Conservation (phyloP, 2,888 invertebrate species). For the Xanthia togata region DNA sequence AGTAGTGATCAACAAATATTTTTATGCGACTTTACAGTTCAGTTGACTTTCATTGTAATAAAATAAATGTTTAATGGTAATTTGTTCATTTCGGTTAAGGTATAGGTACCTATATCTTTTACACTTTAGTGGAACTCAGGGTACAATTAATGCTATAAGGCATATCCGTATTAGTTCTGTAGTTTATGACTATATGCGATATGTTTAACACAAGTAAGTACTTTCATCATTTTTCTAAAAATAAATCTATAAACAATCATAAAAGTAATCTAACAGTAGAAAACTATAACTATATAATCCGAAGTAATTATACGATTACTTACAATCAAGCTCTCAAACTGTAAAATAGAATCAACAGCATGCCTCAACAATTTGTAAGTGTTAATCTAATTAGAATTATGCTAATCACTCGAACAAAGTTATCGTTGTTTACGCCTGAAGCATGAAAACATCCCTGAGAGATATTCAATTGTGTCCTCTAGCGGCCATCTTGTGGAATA, state of each 20-base stretch:
- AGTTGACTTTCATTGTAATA: slow-evolving; percentile 23
- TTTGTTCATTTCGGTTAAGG: not conserved
- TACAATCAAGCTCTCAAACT: slow-evolving; percentile 4
- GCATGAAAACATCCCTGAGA: not conserved
- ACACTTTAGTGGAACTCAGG: not conserved
- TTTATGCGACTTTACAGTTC: slow-evolving; percentile 33
- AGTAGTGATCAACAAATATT: slow-evolving; percentile 53
- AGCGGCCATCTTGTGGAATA: slow-evolving; percentile 48
- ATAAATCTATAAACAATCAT: too few species aligned
- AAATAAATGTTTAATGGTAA: slow-evolving; percentile 13
- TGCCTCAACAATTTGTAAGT: slow-evolving; percentile 23
- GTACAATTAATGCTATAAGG: not conserved
- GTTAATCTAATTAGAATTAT: slow-evolving; percentile 54
- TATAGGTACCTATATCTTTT: not conserved
- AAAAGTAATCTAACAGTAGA: too few species aligned
- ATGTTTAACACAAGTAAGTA: too few species aligned
- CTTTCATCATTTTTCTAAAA: too few species aligned
- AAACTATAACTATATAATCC: too few species aligned
- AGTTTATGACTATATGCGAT: not conserved
- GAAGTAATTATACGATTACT: too few species aligned
- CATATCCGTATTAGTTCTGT: not conserved
- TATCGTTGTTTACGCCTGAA: slow-evolving; percentile 29
- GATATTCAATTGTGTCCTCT: not conserved
- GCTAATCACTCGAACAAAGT: slow-evolving; percentile 42
- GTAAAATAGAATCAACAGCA: slow-evolving; percentile 18